These are phyloP conservation scores for Eurosta solidaginis DNA, from an alignment of 1,140 invertebrate genomes.

Conservation along the genomic window DNA sequence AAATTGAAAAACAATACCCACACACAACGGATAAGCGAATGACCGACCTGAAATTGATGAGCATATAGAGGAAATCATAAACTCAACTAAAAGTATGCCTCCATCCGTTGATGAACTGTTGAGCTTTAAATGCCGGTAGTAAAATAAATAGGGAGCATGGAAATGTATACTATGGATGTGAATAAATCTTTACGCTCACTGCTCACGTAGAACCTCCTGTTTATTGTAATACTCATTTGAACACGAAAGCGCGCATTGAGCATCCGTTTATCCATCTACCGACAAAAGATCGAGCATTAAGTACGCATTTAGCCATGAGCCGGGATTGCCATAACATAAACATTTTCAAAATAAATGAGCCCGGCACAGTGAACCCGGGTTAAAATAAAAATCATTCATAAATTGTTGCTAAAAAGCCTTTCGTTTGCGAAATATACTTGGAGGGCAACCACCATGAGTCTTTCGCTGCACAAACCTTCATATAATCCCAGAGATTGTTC, in stretches of 20 bases:
- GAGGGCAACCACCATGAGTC: no score
- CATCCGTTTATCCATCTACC: slow-evolving; percentile 10
- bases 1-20: slow-evolving; percentile 27
- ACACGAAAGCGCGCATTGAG: background rate
- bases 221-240: background rate
- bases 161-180: background rate
- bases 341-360: no score
- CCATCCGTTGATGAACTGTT: background rate
- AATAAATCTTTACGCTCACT: background rate
- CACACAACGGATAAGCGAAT: background rate
- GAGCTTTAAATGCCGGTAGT: background rate
- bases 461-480: no score
- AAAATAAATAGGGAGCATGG: background rate
- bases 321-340: no score
- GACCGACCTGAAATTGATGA: background rate
- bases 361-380: no score
- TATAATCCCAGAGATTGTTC: no score
- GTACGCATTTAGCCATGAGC: no score
- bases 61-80: background rate
- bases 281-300: background rate
- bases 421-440: no score
- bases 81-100: background rate
- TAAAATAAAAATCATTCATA: background rate
- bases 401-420: no score
- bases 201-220: background rate